Evolutionary conservation across 1,140 invertebrate genomes (phyloP).

Genomic region (Magallana ariakensis): DNA sequence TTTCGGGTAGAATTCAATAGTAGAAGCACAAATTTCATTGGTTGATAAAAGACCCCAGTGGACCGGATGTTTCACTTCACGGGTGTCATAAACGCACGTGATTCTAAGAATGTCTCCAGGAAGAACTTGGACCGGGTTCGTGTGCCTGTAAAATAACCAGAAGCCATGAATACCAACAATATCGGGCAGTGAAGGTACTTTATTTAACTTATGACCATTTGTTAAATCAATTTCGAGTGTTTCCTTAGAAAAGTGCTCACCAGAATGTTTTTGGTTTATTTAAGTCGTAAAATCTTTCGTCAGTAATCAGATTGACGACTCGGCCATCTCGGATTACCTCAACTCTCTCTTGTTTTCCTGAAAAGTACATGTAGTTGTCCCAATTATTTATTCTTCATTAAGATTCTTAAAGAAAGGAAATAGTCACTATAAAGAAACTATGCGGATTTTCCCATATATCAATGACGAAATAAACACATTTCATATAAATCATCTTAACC

Average conservation of each 20-base stretch:
- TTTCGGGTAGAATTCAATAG: constrained; percentile 51
- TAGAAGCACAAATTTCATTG: constrained; percentile 56
- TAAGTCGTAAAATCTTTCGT: constrained; percentile 37
- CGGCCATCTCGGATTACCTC: constrained; percentile 29
- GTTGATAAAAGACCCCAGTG: constrained; percentile 52
- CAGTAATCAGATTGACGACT: constrained; percentile 28
- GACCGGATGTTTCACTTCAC: constrained; percentile 35
- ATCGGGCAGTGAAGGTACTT: too few relatives aligned
- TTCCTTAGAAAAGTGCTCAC: background rate
- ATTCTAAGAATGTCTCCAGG: constrained; percentile 55
- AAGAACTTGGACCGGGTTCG: constrained; percentile 45
- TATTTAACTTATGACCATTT: too few relatives aligned
- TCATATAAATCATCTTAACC: background rate
- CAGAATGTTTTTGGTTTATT: constrained; percentile 36
- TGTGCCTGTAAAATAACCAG: constrained; percentile 34
- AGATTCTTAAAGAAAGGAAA: too few relatives aligned
- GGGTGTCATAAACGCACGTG: constrained; percentile 46
- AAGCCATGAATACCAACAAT: background rate
- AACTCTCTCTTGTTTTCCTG: constrained; percentile 38
- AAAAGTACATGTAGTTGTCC: background rate
- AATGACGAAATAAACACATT: background rate
- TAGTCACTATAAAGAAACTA: too few relatives aligned
- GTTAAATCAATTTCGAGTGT: too few relatives aligned
- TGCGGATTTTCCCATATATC: background rate
- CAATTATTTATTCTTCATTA: background rate